phyloP scores from a whole-genome alignment of 2,888 invertebrate genomes.

The Phengaris alcon region DNA sequence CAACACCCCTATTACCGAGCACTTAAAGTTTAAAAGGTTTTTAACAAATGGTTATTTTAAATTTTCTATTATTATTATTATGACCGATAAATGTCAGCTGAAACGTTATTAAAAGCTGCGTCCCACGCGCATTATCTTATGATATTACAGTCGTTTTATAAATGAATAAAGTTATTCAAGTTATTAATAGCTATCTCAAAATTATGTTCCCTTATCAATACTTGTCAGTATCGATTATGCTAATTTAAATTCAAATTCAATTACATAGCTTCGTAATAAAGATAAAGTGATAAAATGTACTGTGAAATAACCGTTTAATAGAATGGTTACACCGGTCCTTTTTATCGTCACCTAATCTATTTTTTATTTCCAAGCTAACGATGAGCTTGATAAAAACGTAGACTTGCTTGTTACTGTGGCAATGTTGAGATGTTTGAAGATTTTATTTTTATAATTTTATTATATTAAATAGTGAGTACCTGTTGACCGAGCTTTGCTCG shows the following conservation, averaged over 20 bases:
- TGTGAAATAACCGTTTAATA: conserved; percentile 20
- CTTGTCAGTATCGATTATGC: conserved; percentile 24
- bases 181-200: conserved; percentile 14
- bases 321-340: conserved; percentile 1
- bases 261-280: conserved; percentile 15
- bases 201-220: conserved; percentile 18
- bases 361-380: conserved; percentile 4
- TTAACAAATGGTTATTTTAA: neutral
- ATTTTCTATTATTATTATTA: neutral
- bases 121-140: conserved; percentile 19
- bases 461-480: no score
- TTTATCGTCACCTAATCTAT: conserved; percentile 4
- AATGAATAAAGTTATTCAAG: conserved; percentile 24
- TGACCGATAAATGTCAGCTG: conserved; percentile 18
- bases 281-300: conserved; percentile 20
- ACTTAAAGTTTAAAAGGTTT: neutral
- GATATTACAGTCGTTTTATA: conserved; percentile 1
- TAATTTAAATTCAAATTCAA: conserved; percentile 21
- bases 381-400: neutral
- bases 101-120: conserved; percentile 4
- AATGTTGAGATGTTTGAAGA: no score
- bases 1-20: neutral
- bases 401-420: neutral
- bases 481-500: no score
- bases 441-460: no score